Evolutionary conservation across 2,888 invertebrate species (phyloP), one percentile per base, ranked within the genome.

Genomic region (Nebria brevicollis): DNA sequence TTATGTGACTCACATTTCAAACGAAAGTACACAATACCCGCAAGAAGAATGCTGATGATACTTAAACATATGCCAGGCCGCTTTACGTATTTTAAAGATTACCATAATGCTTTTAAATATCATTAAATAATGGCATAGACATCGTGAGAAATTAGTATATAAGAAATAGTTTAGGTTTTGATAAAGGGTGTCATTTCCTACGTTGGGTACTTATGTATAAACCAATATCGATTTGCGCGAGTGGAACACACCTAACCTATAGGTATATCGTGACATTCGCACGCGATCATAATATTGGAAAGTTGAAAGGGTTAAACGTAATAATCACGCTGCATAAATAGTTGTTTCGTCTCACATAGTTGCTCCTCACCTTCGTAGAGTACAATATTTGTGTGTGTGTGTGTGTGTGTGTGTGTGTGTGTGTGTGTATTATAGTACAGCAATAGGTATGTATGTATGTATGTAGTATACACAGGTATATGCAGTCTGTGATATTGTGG

Each of bases 251-350:
- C 20, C 20, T 20, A 20, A 20, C 34, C 54, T 54, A 54, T 54
- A 54, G 54, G 11, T 54, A 13, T 54, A 54, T 54, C 34, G 70
- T 70, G 70, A 70, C 70, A 20, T 25, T 70, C 70, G 70, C 70
- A 54, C 54, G 70, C 70, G 26, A 70, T 70, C 70, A 70, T 70
- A 34, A 25, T 70, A 34, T 25, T 34, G 70, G 70, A 70, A 70
- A 70, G 70, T 70, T 70, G 70, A 70, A 70, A 70, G 70, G 70
- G 70, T 70, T 70, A 70, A 70, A 70, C 70, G 70, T 70, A 70
- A 70, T 70, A 70, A 70, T 70, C 70, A 34, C 26, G 8, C 26
- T 34, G 70, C 70, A 70, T 70, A 70, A 70, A 70, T 70, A 70
- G 70, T 25, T 11, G 25, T 25, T 70, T 11, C 34, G 11, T 70